Conservation (phyloP, 1,140 invertebrate genomes). For the Bombus impatiens region DNA sequence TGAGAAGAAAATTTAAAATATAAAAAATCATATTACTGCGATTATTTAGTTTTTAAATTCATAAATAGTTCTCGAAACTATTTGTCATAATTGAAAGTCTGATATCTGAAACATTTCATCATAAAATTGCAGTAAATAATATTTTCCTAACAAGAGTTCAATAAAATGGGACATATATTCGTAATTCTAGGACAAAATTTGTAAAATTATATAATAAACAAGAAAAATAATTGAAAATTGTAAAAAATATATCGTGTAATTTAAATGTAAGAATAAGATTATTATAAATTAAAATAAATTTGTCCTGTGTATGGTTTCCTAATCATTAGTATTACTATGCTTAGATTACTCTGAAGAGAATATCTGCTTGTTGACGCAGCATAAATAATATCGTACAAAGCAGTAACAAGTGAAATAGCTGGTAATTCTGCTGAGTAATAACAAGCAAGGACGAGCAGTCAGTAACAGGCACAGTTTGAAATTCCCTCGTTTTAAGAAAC, state of each 20-base stretch:
- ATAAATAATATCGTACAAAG: background rate
- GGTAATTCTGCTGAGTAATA: constrained; percentile 59
- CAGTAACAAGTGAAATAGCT: constrained; percentile 10
- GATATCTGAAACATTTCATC: too few relatives aligned
- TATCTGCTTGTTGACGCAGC: too few relatives aligned
- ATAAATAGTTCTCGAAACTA: background rate
- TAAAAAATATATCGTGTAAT: background rate
- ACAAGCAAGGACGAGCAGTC: constrained; percentile 32
- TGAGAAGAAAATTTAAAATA: background rate
- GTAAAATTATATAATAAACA: background rate
- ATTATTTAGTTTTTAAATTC: background rate
- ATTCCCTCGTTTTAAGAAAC: constrained; percentile 30
- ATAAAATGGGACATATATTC: background rate
- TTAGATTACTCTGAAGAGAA: background rate
- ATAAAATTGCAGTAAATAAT: background rate
- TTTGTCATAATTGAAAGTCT: too few relatives aligned
- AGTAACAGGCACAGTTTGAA: constrained; percentile 28
- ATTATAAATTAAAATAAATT: background rate
- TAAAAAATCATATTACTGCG: background rate
- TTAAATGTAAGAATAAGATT: background rate
- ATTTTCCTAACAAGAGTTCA: background rate
- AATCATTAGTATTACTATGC: background rate
- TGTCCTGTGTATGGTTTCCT: background rate
- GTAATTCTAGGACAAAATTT: too few relatives aligned
- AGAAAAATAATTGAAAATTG: background rate